Evolutionary conservation across 2,888 invertebrate genomes (phyloP).

Genomic region (Lapara coniferarum): DNA sequence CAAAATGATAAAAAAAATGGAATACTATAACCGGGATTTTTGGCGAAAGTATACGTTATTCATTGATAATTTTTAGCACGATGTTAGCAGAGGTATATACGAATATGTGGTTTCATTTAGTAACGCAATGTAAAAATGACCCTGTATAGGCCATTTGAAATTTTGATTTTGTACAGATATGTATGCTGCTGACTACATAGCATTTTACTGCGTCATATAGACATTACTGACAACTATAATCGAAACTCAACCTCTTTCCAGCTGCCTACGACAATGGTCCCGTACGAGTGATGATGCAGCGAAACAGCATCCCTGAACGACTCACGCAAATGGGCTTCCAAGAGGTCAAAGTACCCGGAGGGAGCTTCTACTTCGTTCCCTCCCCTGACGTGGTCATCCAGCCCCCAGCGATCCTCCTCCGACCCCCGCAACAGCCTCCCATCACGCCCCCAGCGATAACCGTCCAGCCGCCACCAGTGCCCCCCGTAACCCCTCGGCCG

Average conservation of each 20-base stretch:
- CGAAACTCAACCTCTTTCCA: conserved; percentile 34
- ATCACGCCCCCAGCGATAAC: conserved; percentile 55
- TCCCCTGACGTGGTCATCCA: conserved; percentile 66
- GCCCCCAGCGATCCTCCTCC: conserved; percentile 64
- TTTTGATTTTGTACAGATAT: too few species aligned
- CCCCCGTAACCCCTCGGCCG: conserved; percentile 53
- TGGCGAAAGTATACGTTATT: too few species aligned
- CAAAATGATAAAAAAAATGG: too few species aligned
- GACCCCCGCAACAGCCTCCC: conserved; percentile 49
- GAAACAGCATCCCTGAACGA: conserved; percentile 43
- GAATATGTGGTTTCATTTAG: too few species aligned
- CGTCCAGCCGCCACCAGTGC: conserved; percentile 49
- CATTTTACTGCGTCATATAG: too few species aligned
- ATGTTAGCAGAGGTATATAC: too few species aligned
- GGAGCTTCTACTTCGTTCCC: conserved; percentile 57
- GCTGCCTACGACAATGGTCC: conserved; percentile 61
- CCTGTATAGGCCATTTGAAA: too few species aligned
- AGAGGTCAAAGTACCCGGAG: conserved; percentile 59
- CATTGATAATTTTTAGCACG: too few species aligned
- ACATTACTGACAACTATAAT: neutral
- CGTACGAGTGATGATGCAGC: conserved; percentile 47
- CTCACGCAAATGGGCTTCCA: conserved; percentile 59
- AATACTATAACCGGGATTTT: too few species aligned
- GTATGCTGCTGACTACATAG: too few species aligned
- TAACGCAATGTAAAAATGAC: too few species aligned